Evolutionary conservation across 2,888 invertebrate species (phyloP).

Genomic region (Actias luna): DNA sequence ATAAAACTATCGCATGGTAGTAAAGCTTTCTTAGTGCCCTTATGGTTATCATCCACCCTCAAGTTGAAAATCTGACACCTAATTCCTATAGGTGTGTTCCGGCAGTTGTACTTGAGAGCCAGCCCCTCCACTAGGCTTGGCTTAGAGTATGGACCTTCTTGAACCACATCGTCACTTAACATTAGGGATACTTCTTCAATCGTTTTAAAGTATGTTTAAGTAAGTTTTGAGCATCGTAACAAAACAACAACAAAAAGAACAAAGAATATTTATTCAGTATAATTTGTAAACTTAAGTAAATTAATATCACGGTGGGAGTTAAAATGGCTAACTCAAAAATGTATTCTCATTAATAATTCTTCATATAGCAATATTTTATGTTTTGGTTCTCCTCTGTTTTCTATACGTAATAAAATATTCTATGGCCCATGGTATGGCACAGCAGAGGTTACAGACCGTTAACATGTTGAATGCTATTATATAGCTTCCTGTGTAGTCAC

Average conservation of each 20-base stretch:
- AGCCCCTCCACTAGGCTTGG: too few species aligned
- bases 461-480: constrained; percentile 82
- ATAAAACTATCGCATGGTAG: too few species aligned
- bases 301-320: constrained; percentile 22
- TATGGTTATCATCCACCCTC: too few species aligned
- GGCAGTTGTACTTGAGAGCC: too few species aligned
- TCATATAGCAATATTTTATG: background rate
- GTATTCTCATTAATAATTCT: background rate
- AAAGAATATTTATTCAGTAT: constrained; percentile 10
- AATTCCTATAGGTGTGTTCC: too few species aligned
- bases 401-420: constrained; percentile 67
- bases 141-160: too few species aligned
- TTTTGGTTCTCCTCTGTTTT: constrained; percentile 31
- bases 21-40: too few species aligned
- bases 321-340: constrained; percentile 13
- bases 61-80: too few species aligned
- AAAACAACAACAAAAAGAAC: constrained; percentile 1
- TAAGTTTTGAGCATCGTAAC: background rate
- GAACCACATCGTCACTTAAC: too few species aligned
- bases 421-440: constrained; percentile 83
- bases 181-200: too few species aligned
- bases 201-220: too few species aligned
- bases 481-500: constrained; percentile 83
- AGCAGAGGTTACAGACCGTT: constrained; percentile 80
- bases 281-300: constrained; percentile 11